Evolutionary conservation across 2,113 vertebrate genomes (phyloP).

Genomic region (Poecile atricapillus): DNA sequence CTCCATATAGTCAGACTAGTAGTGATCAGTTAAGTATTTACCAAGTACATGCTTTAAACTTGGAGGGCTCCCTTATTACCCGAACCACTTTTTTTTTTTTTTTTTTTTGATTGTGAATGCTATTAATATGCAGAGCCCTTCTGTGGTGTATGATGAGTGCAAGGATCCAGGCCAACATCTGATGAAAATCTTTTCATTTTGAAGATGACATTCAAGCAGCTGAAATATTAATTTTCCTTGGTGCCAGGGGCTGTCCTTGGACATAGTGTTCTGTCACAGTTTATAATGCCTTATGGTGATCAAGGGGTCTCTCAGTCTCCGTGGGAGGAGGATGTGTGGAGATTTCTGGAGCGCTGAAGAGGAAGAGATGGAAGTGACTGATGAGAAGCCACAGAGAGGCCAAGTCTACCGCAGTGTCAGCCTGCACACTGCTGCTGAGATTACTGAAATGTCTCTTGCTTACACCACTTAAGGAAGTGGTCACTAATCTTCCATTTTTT

Average conservation of each 20-base stretch:
- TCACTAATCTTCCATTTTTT: not conserved
- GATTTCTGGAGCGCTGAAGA: not conserved
- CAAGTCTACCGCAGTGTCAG: rapidly evolving
- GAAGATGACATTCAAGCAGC: not conserved
- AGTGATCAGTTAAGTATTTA: not conserved
- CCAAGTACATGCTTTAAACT: not conserved
- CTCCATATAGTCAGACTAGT: not conserved
- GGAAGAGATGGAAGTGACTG: not conserved
- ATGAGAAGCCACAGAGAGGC: not conserved
- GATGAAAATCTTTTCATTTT: not conserved
- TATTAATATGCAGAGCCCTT: not conserved
- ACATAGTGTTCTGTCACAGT: not conserved
- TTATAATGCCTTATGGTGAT: not conserved
- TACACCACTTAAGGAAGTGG: not conserved
- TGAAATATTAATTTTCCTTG: not conserved
- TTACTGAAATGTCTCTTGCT: not conserved
- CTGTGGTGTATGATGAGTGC: not conserved
- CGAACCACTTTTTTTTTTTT: not conserved
- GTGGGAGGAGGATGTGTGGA: rapidly evolving
- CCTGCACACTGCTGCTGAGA: not conserved
- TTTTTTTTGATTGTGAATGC: not conserved
- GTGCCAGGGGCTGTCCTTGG: not conserved
- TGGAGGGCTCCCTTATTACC: not conserved
- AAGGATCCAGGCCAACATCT: not conserved
- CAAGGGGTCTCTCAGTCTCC: not conserved